A percentile compares a stretch with the other conserved stretches of the same genome.
phyloP scores from a whole-genome alignment of 2,797 vertebrate species.

The Acestrorhynchus altus region DNA sequence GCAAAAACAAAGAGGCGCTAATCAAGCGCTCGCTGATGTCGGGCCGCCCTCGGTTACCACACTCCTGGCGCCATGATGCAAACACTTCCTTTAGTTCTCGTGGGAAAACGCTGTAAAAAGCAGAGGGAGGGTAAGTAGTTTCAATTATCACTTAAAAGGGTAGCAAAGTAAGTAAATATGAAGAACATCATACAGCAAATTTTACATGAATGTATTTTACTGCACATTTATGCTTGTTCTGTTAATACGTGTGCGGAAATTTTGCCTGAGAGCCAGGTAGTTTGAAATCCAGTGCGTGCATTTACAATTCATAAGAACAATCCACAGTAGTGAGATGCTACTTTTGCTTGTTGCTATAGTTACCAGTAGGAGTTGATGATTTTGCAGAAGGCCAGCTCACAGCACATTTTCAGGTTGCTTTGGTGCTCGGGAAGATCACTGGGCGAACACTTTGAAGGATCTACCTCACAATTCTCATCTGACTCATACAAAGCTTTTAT shows the following conservation, averaged over 20 bases:
- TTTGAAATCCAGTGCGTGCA: too few species aligned
- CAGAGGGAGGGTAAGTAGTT: background rate
- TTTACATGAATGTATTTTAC: too few species aligned
- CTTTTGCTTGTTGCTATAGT: constrained; percentile 51
- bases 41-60: constrained; percentile 92
- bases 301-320: too few species aligned
- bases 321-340: background rate
- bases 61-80: constrained; percentile 96
- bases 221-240: too few species aligned
- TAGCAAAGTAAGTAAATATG: too few species aligned
- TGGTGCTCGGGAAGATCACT: constrained; percentile 92
- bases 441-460: constrained; percentile 91
- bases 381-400: constrained; percentile 98
- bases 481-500: constrained; percentile 98
- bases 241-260: too few species aligned
- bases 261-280: too few species aligned
- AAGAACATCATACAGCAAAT: too few species aligned
- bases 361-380: constrained; percentile 98
- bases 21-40: constrained; percentile 98
- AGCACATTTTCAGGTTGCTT: constrained; percentile 99
- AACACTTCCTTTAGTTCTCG: constrained; percentile 97
- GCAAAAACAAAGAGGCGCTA: constrained; percentile 95
- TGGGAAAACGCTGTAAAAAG: constrained; percentile 87
- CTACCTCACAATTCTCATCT: constrained; percentile 98
- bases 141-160: too few species aligned